Conservation (phyloP, 2,888 invertebrate genomes). For the Pheosia tremula region DNA sequence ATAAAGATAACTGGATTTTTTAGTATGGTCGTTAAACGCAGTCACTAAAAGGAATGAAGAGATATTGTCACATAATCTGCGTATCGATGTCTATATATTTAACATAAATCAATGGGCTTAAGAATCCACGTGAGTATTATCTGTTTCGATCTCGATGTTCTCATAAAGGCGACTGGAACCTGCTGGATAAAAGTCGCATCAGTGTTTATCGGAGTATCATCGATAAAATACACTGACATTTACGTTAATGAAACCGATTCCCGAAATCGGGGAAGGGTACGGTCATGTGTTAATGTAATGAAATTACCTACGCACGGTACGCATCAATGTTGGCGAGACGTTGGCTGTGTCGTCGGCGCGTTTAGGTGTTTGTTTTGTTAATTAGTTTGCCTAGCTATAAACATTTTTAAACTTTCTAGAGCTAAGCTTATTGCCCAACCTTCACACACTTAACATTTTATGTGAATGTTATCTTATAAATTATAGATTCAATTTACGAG, state of each 20-base stretch:
- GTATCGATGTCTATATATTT: constrained; percentile 50
- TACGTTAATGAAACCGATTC: constrained; percentile 43
- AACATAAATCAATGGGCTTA: constrained; percentile 61
- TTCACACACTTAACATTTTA: constrained; percentile 5
- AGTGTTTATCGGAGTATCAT: constrained; percentile 55
- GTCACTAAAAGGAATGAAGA: constrained; percentile 31
- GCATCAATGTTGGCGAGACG: constrained; percentile 20
- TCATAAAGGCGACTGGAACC: constrained; percentile 49
- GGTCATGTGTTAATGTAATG: constrained; percentile 29
- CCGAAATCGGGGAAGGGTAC: constrained; percentile 31
- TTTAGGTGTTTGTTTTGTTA: constrained; percentile 28
- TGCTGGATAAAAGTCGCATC: constrained; percentile 50
- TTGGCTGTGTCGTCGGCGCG: constrained; percentile 13
- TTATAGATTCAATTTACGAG: constrained; percentile 16
- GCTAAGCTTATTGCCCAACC: constrained; percentile 16
- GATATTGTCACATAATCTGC: constrained; percentile 44
- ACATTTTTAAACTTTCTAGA: constrained; percentile 17
- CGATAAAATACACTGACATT: constrained; percentile 51
- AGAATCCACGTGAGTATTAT: constrained; percentile 55
- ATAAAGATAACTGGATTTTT: not conserved
- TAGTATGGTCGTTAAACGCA: constrained; percentile 24
- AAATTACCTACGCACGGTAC: constrained; percentile 32
- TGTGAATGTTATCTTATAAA: not conserved
- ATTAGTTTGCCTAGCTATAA: constrained; percentile 18
- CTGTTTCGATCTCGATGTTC: constrained; percentile 54